Percentiles rank a stretch among this genome's conserved stretches.
Conservation (phyloP, 2,113 vertebrate species). For the Ceyx melanurus region DNA sequence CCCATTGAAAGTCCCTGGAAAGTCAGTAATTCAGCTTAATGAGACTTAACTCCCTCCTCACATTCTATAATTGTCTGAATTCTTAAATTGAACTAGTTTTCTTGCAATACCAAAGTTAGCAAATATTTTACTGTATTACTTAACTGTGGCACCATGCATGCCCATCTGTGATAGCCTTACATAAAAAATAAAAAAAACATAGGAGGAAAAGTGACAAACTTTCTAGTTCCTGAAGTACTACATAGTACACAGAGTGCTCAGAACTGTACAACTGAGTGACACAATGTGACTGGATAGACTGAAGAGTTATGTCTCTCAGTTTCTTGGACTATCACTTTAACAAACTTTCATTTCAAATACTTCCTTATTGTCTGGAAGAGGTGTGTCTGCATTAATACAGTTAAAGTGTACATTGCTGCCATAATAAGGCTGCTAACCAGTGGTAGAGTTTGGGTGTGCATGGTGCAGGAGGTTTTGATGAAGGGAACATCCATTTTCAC, state of each 20-base stretch:
- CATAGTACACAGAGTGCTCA: neutral
- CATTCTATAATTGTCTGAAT: neutral
- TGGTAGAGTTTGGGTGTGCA: neutral
- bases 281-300: neutral
- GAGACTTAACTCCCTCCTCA: neutral
- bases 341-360: neutral
- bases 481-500: neutral
- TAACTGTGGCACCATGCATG: neutral
- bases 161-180: neutral
- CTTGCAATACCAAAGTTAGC: neutral
- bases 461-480: neutral
- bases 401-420: neutral
- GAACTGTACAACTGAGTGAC: neutral
- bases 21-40: neutral
- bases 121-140: neutral
- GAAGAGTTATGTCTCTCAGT: neutral
- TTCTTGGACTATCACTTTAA: neutral
- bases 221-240: neutral
- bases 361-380: neutral
- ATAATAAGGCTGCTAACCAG: neutral
- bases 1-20: neutral
- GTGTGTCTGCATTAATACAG: neutral
- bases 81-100: neutral
- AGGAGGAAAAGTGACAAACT: neutral
- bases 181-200: neutral